Evolutionary conservation across 2,113 vertebrate species (phyloP).

Genomic region (Sceloporus tristichus): DNA sequence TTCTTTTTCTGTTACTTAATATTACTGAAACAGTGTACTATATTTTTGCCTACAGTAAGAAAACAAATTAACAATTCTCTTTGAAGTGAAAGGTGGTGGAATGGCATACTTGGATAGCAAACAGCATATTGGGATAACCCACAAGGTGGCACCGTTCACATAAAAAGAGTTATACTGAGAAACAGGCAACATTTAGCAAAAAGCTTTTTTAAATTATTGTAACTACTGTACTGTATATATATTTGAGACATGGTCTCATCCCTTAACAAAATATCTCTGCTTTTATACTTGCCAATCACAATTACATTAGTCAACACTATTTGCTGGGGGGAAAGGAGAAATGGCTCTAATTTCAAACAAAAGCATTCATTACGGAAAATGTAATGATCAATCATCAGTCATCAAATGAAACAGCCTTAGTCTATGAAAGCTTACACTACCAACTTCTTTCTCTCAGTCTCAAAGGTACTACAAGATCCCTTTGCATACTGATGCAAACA

Average conservation of each 20-base stretch:
- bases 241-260: not conserved
- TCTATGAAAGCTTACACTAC: no score
- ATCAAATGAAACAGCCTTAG: no score
- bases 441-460: no score
- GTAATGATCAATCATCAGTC: not conserved
- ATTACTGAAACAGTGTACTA: not conserved
- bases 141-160: slow-evolving; percentile 43
- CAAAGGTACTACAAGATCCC: no score
- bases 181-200: not conserved
- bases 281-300: not conserved
- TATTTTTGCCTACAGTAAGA: not conserved
- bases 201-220: not conserved
- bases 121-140: not conserved
- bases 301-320: not conserved
- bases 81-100: not conserved
- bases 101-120: not conserved
- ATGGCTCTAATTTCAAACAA: not conserved
- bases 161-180: not conserved
- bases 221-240: no score
- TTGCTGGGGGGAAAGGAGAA: not conserved
- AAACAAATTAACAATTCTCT: not conserved
- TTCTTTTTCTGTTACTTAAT: no score
- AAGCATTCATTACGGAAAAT: not conserved
- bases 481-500: no score
- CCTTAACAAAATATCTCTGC: not conserved